Evolutionary conservation across 2,797 vertebrate genomes (phyloP), one percentile per base, ranked within the genome.

Genomic region (Hozukius guyotensis): DNA sequence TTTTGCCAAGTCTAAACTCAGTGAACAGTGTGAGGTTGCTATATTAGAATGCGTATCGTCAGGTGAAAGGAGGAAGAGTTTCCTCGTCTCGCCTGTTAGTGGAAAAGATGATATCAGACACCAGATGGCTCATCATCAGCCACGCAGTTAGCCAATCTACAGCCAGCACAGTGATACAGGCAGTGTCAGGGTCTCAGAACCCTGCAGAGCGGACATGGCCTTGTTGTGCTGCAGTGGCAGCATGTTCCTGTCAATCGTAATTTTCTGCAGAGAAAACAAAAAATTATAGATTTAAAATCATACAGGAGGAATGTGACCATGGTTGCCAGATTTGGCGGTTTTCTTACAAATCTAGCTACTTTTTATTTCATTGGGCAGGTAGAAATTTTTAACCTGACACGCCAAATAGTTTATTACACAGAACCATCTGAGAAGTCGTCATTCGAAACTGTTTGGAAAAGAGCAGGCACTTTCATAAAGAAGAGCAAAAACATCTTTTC

Each of bases 121-220:
- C 46, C 75, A 88, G 83, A 71, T 80, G 79, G 78, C 62, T 84
- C 53, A 84, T 79, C 61, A 80, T 57, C 46, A 18, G 42, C 20
- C 57, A 61, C 4, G 2, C 74, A 75, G 53, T 80, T 59, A 68
- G 52, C 68, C 75, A 68, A 52, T 83, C 57, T 63, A 29, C 13
- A 56, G 34, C 42, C 49, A 67, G 29, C 61, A 8, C 52, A 29
- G 64, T 53, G 56, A 72, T 56, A 31, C n/a, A 9, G 24, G 38
- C 42, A 60, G 25, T 20, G 5, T 53, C 34, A 9, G 32, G 14
- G 13, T 78, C 24, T 31, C 12, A 20, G 60, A 29, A 56, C 31
- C 67, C 60, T 73, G 64, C n/a, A 46, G 49, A 36, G n/a, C n/a
- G 46, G 59, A 29, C 69, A 18, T 36, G 63, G 16, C 2, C 16